Percentiles rank a stretch among this genome's conserved stretches.
Evolutionary conservation across 2,888 invertebrate species (phyloP).

Genomic region (Nebria brevicollis): DNA sequence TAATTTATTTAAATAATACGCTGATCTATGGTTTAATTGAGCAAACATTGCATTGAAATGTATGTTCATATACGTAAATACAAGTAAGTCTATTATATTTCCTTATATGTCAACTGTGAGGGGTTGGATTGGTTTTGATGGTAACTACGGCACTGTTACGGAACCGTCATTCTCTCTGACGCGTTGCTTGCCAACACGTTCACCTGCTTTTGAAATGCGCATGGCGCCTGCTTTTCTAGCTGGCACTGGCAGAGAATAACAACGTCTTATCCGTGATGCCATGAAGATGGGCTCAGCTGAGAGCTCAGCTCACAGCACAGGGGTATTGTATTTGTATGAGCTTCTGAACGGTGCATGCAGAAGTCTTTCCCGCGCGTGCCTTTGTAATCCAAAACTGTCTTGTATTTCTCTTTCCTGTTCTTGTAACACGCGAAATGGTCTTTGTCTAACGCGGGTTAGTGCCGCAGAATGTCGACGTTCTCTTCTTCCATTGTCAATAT

Average conservation of each 20-base stretch:
- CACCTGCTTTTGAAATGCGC: neutral
- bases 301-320: neutral
- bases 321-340: neutral
- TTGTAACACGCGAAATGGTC: conserved; percentile 41
- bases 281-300: neutral
- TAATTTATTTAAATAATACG: neutral
- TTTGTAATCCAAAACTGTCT: conserved; percentile 51
- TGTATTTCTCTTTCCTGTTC: conserved; percentile 48
- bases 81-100: neutral
- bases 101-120: neutral
- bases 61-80: neutral
- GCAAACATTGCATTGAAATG: too few species aligned
- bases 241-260: neutral
- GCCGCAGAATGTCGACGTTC: neutral
- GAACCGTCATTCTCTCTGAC: neutral
- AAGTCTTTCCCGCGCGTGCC: conserved; percentile 32
- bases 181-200: neutral
- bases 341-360: conserved; percentile 30
- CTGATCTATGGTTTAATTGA: neutral
- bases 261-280: neutral
- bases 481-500: conserved; percentile 51
- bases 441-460: neutral
- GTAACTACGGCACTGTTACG: neutral
- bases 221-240: neutral
- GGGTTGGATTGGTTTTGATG: neutral